Percentiles rank a stretch among this genome's conserved stretches.
Evolutionary conservation across 2,888 invertebrate genomes (phyloP).

Genomic region (Eilema caniola): DNA sequence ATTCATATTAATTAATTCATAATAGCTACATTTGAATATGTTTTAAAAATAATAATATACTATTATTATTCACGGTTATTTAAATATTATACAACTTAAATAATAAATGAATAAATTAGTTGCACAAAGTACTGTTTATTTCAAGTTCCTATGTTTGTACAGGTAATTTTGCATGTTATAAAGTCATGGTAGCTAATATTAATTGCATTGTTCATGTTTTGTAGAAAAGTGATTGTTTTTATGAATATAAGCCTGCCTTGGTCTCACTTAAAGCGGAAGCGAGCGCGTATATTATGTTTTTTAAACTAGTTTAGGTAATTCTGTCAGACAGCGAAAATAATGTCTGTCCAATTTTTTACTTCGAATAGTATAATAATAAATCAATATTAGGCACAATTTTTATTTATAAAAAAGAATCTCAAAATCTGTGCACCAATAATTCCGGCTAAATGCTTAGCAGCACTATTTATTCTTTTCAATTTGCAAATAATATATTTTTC

Average conservation of each 20-base stretch:
- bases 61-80: conserved; percentile 2
- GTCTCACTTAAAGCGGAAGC: conserved; percentile 7
- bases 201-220: conserved; percentile 41
- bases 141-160: conserved; percentile 28
- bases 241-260: conserved; percentile 16
- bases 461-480: too few relatives aligned
- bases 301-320: not conserved
- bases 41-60: not conserved
- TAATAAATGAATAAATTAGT: conserved; percentile 8
- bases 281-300: not conserved
- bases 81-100: not conserved
- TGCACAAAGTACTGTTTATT: conserved; percentile 1
- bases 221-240: conserved; percentile 17
- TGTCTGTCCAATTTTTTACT: too few relatives aligned
- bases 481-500: too few relatives aligned
- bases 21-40: not conserved
- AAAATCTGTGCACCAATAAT: too few relatives aligned
- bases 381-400: too few relatives aligned
- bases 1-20: conserved; percentile 2
- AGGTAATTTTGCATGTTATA: conserved; percentile 46
- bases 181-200: conserved; percentile 43
- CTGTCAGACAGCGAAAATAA: too few relatives aligned
- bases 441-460: too few relatives aligned
- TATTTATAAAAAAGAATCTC: too few relatives aligned
- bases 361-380: too few relatives aligned